Evolutionary conservation across 2,113 vertebrate species (phyloP), one percentile per base, ranked within the genome.

Genomic region (Mus pahari): DNA sequence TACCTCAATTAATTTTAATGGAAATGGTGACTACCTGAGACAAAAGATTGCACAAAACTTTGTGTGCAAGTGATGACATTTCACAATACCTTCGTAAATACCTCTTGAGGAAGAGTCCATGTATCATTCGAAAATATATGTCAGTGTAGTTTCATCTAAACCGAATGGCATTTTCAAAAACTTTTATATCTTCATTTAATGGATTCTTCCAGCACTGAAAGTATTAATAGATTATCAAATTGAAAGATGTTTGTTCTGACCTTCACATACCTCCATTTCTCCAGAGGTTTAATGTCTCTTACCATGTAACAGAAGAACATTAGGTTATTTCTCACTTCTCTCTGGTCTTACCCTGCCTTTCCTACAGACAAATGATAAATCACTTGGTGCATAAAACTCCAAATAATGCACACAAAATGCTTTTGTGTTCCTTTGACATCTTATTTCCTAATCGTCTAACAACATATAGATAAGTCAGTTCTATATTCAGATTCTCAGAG

Each of bases 191-290:
- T 96, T 94, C 95, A 81, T 87, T 94, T 95, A 97, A 97, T 97
- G 79, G 77, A 75, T 97, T 97, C 86, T 97, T 94, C 88, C 55
- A 97, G 94, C 82, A 92, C 36, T 94, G 1, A 50, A 93, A 94
- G 91, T 97, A 96, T 94, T 96, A 97, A 96, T 88, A 97, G 96
- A 97, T 97, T 82, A 97, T 97, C 86, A 97, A 94, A 89, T 91
- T 96, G 96, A 98, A 97, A 94, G 90, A 97, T 96, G 93, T 91
- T 97, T 98, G 83, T 94, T 92, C 92, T 97, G 97, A 97, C 97
- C 94, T 97, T 97, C 97, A 96, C 66, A 92, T 64, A 88, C 62
- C 73, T 94, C 79, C 74, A 60, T 90, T 94, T 97, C 89, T 91
- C 58, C 33, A 19, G 39, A 92, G 39, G n/a, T 48, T 95, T 96